Evolutionary conservation across 2,888 invertebrate species (phyloP).

Genomic region (Temnothorax unifasciatus): DNA sequence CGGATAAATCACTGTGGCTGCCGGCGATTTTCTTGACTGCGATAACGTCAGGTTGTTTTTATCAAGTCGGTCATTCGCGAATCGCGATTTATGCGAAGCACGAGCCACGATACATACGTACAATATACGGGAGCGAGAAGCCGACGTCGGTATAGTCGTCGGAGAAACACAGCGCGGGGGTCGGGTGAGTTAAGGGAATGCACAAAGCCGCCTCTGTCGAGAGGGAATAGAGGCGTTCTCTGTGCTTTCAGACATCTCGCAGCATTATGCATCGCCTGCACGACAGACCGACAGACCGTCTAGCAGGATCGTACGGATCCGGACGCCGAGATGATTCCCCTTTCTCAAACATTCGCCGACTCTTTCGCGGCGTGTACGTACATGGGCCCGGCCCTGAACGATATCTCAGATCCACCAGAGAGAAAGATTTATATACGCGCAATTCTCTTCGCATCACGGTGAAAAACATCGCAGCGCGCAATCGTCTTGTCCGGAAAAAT

Average conservation of each 20-base stretch:
- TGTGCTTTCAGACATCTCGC: conserved; percentile 75
- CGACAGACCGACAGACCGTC: conserved; percentile 70
- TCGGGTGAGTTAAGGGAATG: conserved; percentile 69
- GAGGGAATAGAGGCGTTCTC: conserved; percentile 74
- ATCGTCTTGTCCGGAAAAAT: not conserved
- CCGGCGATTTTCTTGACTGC: conserved; percentile 6
- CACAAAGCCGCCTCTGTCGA: conserved; percentile 76
- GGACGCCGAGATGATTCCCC: conserved; percentile 8
- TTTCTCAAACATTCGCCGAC: not conserved
- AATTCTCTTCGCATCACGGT: not conserved
- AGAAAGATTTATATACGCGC: conserved; percentile 45
- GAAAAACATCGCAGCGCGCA: conserved; percentile 7
- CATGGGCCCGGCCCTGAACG: not conserved
- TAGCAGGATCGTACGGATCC: conserved; percentile 57
- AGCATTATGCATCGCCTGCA: conserved; percentile 71
- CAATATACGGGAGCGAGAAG: conserved; percentile 10
- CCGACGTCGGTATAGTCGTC: conserved; percentile 52
- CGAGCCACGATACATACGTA: conserved; percentile 27
- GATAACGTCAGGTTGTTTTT: conserved; percentile 49
- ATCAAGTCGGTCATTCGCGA: conserved; percentile 30
- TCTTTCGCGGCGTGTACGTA: not conserved
- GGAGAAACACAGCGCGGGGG: conserved; percentile 54
- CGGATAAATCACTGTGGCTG: conserved; percentile 29
- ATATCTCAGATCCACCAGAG: conserved; percentile 40
- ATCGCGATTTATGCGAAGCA: conserved; percentile 32